Evolutionary conservation across 2,797 vertebrate species (phyloP), one percentile per base, ranked within the genome.

Genomic region (Knipowitschia caucasica): DNA sequence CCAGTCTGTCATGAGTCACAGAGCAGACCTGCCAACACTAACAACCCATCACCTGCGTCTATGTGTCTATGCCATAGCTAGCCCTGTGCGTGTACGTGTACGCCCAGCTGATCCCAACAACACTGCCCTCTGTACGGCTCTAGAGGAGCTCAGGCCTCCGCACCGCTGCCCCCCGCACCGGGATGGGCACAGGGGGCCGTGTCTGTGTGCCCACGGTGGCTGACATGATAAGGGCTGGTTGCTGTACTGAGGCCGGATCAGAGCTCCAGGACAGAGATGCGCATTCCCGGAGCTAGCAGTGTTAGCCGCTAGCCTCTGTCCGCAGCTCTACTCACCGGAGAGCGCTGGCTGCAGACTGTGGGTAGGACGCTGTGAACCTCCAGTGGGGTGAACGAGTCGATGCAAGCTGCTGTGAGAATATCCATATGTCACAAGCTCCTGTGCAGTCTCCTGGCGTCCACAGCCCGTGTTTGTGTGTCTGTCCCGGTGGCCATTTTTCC

Each of bases 401-500:
- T 57, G 65, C 62, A 59, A 56, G 56, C 33, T 62, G 5, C 73
- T 73, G 49, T 67, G 53, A 50, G 57, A 65, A 56, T 23, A 75
- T 83, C 80, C 89, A 89, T 90, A 75, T 66, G 78, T 78, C 66
- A 83, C 58, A 59, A 62, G 62, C 77, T 62, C 79, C 38, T 76
- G 63, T 67, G 59, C 66, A 74, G 59, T 76, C 71, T 76, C 27
- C 62, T 55, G 65, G 75, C 65, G 69, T 18, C 66, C 59, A 42
- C 56, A 51, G 82, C 73, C 73, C 65, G 70, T 67, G 67, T 66
- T 61, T 7, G 60, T 69, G 27, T 78, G 76, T 62, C 69, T 50
- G 65, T 71, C 69, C 65, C 77, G 83, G 89, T 83, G 67, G 90
- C 90, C 89, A 92, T 91, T 87, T 89, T 90, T 88, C 82, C 79